phyloP scores from a whole-genome alignment of 2,113 vertebrate genomes.

The Guaruba guarouba region DNA sequence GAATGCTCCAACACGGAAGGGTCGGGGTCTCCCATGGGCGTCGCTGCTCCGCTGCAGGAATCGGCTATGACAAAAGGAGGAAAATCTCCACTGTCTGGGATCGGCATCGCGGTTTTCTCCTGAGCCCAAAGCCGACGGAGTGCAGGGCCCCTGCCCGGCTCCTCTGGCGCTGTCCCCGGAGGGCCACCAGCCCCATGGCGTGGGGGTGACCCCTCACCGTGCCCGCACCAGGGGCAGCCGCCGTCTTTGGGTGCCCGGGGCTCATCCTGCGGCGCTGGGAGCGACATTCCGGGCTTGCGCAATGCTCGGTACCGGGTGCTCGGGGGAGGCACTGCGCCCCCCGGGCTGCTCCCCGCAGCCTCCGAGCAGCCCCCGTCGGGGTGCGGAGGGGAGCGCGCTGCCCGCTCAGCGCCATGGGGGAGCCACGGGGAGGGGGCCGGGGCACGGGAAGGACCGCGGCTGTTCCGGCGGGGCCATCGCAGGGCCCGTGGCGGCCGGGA shows the following conservation, averaged over 20 bases:
- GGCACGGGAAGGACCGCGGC: rapidly evolving
- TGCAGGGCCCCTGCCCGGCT: not conserved
- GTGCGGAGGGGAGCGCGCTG: not conserved
- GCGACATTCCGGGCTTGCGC: not conserved
- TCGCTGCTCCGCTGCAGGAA: not conserved
- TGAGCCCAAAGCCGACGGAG: not conserved
- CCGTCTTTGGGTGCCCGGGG: not conserved
- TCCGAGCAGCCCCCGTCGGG: too few species aligned
- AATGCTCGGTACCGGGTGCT: rapidly evolving
- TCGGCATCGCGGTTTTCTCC: not conserved
- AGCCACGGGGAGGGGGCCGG: too few species aligned
- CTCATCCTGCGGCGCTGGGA: not conserved
- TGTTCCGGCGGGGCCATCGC: too few species aligned
- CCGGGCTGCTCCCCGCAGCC: too few species aligned
- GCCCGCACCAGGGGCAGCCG: not conserved
- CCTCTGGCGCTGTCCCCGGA: not conserved
- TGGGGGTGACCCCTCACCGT: rapidly evolving
- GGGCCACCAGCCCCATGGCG: rapidly evolving
- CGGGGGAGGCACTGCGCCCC: too few species aligned
- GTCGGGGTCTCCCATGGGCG: not conserved
- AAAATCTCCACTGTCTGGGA: not conserved
- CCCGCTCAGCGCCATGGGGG: too few species aligned
- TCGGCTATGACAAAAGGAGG: not conserved
- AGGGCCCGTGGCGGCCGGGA: rapidly evolving
- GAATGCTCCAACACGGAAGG: rapidly evolving